A percentile compares a stretch with the other conserved stretches of the same genome.
These are phyloP conservation scores for Circaetus gallicus DNA, from an alignment of 2,113 vertebrate genomes.

Conservation along the genomic window DNA sequence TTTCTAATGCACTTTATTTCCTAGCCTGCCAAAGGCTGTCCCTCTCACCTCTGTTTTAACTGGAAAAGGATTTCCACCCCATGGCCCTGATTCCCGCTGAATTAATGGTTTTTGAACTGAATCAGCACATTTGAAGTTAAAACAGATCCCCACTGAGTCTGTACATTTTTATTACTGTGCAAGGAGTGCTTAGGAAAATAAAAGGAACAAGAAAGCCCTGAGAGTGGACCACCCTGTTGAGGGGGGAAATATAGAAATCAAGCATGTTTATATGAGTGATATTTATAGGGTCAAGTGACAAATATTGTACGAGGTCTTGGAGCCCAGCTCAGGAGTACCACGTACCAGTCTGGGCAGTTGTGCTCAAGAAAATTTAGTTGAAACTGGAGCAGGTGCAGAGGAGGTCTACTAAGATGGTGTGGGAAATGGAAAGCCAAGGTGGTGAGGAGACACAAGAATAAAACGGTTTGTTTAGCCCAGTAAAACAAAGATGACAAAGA, in stretches of 20 bases:
- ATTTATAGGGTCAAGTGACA: constrained; percentile 48
- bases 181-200: constrained; percentile 66
- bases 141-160: constrained; percentile 59
- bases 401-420: background rate
- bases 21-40: constrained; percentile 27
- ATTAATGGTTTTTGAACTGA: constrained; percentile 63
- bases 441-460: background rate
- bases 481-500: background rate
- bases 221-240: constrained; percentile 55
- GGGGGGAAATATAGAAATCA: constrained; percentile 16
- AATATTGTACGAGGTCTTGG: background rate
- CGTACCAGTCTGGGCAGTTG: background rate
- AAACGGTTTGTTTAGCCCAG: background rate
- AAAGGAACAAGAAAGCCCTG: constrained; percentile 46
- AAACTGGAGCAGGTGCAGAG: constrained; percentile 51
- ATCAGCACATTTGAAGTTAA: constrained; percentile 65
- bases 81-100: constrained; percentile 41
- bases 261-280: constrained; percentile 22
- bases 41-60: constrained; percentile 57
- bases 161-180: constrained; percentile 64
- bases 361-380: constrained; percentile 13
- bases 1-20: background rate
- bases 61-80: constrained; percentile 61
- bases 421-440: background rate
- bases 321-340: background rate